phyloP scores from a whole-genome alignment of 2,797 vertebrate genomes.

The Manis javanica region DNA sequence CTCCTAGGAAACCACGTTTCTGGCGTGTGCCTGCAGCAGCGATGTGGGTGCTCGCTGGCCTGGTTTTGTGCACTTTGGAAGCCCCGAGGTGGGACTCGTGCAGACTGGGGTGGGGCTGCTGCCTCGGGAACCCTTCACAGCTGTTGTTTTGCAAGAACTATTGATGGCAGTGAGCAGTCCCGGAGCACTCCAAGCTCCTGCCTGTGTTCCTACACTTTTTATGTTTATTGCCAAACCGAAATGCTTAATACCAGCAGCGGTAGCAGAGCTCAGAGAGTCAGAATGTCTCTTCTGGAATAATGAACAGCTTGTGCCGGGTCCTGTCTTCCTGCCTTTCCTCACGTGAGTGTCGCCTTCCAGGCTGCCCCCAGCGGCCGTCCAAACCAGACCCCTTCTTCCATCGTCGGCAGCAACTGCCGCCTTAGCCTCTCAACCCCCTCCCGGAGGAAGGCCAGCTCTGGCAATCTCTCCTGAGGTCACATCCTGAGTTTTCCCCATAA shows the following conservation, averaged over 20 bases:
- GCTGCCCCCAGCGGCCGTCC: not conserved
- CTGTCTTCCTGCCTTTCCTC: not conserved
- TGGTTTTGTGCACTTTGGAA: not conserved
- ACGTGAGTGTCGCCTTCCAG: fast-evolving
- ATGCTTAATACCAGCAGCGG: not conserved
- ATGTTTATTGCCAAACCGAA: not conserved
- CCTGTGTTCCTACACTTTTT: not conserved
- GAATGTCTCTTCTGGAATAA: not conserved
- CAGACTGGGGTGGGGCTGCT: not conserved
- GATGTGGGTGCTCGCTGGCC: not conserved
- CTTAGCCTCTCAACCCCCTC: not conserved
- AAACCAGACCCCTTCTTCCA: not conserved
- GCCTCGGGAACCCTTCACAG: not conserved
- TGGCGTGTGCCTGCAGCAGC: not conserved
- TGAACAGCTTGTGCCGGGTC: not conserved
- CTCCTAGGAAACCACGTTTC: not conserved
- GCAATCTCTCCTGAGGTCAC: not conserved
- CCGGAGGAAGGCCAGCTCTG: fast-evolving
- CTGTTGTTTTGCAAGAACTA: not conserved
- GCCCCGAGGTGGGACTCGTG: not conserved
- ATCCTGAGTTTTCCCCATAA: not conserved
- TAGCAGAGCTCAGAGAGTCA: not conserved
- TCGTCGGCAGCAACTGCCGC: fast-evolving
- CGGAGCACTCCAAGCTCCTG: not conserved
- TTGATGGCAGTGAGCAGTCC: not conserved